Conservation (phyloP, 2,797 vertebrate genomes). For the Lacerta viridis region DNA sequence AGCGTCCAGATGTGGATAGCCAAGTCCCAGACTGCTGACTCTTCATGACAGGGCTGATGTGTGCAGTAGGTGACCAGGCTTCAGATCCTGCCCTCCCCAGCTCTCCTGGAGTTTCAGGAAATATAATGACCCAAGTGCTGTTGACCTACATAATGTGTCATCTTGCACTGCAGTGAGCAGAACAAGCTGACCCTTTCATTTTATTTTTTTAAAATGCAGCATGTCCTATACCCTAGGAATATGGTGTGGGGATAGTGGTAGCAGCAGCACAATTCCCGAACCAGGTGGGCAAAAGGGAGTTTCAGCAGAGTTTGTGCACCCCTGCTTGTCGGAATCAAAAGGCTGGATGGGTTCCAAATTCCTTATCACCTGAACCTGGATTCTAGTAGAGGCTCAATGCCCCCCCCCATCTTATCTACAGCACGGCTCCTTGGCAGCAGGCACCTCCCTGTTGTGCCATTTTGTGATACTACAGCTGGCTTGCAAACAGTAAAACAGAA, state of each 20-base stretch:
- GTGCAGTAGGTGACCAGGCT: neutral
- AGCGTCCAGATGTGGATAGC: no score
- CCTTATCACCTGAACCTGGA: slow-evolving; percentile 61
- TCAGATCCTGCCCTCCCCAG: neutral
- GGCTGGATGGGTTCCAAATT: slow-evolving; percentile 64
- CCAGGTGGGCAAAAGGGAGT: slow-evolving; percentile 39
- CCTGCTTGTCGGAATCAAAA: neutral
- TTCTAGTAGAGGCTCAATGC: slow-evolving; percentile 67
- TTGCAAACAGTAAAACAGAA: slow-evolving; percentile 75
- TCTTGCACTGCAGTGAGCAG: neutral
- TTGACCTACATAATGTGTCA: rapidly evolving
- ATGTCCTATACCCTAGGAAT: neutral
- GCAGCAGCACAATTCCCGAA: neutral
- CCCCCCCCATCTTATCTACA: slow-evolving; percentile 63
- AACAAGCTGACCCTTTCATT: neutral
- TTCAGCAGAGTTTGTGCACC: neutral
- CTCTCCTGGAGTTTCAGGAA: neutral
- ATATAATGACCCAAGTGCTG: neutral
- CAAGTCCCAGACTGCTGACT: neutral
- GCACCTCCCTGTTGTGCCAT: slow-evolving; percentile 72
- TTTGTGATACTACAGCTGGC: slow-evolving; percentile 72
- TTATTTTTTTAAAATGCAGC: neutral
- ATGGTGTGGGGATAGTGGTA: neutral
- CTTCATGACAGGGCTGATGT: neutral
- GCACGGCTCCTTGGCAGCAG: slow-evolving; percentile 73